Percentiles rank a stretch among this genome's conserved stretches.
These are phyloP conservation scores for Meiosimyza decipiens DNA, from an alignment of 2,888 invertebrate species.

Conservation along the genomic window DNA sequence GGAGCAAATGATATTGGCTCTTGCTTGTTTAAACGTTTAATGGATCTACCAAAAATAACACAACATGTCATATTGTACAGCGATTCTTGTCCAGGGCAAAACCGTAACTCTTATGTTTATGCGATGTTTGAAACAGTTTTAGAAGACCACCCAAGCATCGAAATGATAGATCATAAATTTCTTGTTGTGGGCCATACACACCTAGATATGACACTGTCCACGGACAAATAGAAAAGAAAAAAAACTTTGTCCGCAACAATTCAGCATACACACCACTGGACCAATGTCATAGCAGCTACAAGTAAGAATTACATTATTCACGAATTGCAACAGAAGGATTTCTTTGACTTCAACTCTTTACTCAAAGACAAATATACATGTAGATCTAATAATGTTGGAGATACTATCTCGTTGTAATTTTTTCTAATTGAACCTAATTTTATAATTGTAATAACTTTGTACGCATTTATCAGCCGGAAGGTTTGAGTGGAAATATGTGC, in stretches of 20 bases:
- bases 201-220: slow-evolving; percentile 42
- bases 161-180: slow-evolving; percentile 38
- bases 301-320: slow-evolving; percentile 38
- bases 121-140: slow-evolving; percentile 36
- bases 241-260: slow-evolving; percentile 36
- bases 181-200: slow-evolving; percentile 35
- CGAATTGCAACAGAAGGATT: slow-evolving; percentile 38
- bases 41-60: slow-evolving; percentile 28
- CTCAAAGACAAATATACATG: slow-evolving; percentile 39
- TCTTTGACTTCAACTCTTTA: slow-evolving; percentile 39
- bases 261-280: slow-evolving; percentile 40
- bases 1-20: slow-evolving; percentile 28
- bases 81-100: slow-evolving; percentile 26
- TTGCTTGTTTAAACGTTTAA: slow-evolving; percentile 24
- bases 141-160: slow-evolving; percentile 35
- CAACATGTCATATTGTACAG: slow-evolving; percentile 29
- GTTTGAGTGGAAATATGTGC: no score
- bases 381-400: neutral
- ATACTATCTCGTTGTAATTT: no score
- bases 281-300: slow-evolving; percentile 39
- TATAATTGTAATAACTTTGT: no score
- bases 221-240: slow-evolving; percentile 41
- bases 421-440: no score
- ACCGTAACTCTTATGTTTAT: slow-evolving; percentile 34
- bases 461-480: no score